Conservation (phyloP, 1,140 invertebrate species). For the Procambarus clarkii region DNA sequence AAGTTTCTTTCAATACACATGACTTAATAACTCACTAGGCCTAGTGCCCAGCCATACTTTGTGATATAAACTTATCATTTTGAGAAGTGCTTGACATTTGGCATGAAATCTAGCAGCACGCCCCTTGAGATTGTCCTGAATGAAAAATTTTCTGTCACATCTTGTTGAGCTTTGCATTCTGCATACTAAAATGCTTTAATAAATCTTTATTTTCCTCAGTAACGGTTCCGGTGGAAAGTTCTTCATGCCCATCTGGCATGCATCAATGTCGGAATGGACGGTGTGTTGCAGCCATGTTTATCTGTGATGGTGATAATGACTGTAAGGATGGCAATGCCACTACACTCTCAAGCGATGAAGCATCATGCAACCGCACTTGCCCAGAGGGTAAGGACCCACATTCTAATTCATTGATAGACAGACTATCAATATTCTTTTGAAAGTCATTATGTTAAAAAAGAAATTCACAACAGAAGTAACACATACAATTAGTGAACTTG, state of each 20-base stretch:
- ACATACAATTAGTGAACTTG: too few relatives aligned
- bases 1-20: too few relatives aligned
- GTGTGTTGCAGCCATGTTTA: conserved; percentile 71
- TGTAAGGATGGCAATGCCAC: conserved; percentile 75
- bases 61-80: too few relatives aligned
- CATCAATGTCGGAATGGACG: conserved; percentile 73
- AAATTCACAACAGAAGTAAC: too few relatives aligned
- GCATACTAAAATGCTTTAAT: too few relatives aligned
- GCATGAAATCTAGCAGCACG: too few relatives aligned
- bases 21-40: too few relatives aligned
- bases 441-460: too few relatives aligned
- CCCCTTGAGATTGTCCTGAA: too few relatives aligned
- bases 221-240: conserved; percentile 26
- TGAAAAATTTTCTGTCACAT: not conserved
- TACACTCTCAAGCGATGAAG: conserved; percentile 78
- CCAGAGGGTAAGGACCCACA: conserved; percentile 73
- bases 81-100: too few relatives aligned
- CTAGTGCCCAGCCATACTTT: too few relatives aligned
- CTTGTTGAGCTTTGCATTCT: not conserved
- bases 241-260: conserved; percentile 64
- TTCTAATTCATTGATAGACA: conserved; percentile 54
- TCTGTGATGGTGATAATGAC: conserved; percentile 76
- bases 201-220: conserved; percentile 3
- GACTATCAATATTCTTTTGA: too few relatives aligned
- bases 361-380: conserved; percentile 78